Base-by-base conservation (phyloP, 2,113 vertebrate genomes). In the Sander vitreus region DNA sequence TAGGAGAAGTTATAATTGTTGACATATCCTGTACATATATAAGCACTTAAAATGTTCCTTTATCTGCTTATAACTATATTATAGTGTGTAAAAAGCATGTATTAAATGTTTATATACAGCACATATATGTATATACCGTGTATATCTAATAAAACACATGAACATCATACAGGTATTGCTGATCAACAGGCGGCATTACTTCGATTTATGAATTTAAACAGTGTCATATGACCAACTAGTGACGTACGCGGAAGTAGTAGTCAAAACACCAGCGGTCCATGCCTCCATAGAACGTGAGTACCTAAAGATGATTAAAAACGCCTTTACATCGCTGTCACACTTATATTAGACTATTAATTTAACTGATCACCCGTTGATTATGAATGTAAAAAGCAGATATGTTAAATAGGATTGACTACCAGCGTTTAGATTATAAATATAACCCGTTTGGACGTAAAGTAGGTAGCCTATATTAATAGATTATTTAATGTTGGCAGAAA, bases 221-320 rank as follows among this genome's bases (percentile, higher is more conserved):
- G 25, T 64, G 62, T 73, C 88, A 90, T 15, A 76, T 91, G 89
- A 85, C 62, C 15, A 48, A 2, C 4, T 2, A 1, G 48, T 93
- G 90, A 94, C 88, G 91, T 81, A 80, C 62, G 1, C 87, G 92
- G 93, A 93, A 91, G 79, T 66, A 59, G 1, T 5, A 10, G 64
- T 33, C 51, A 47, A 43, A 47, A 72, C 73, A 65, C 15, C 9
- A 12, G 6, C 15, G 13, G 19, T 48, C 1, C 51, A 19, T 47
- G 51, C 36, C 8, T 30, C 9, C 19, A 27, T 11, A 18, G 0
- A 83, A 63, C 65, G 91, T 89, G 80, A 81, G 89, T 89, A 75
- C 0, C 1, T 4, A 1, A 59, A 39, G 25, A 0, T 10, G 25
- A 23, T 62, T 59, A 14, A 76, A 67, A 15, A 2, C 9, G 25